Evolutionary conservation across 1,140 invertebrate genomes (phyloP), one percentile per base, ranked within the genome.

Genomic region (Atopsyche davidsoni): DNA sequence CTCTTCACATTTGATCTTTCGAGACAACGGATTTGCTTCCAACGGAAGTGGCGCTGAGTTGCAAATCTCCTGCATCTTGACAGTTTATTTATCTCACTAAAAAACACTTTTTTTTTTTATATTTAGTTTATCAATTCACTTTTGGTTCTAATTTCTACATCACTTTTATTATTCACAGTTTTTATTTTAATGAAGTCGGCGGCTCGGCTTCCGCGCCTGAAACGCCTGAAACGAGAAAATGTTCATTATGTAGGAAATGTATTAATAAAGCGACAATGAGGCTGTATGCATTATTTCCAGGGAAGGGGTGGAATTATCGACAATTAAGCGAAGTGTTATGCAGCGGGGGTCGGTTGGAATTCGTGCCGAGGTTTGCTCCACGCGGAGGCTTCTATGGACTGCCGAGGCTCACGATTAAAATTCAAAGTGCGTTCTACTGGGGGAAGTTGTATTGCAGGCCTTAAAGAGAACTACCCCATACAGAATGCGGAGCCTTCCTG

Each of bases 1-100:
- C 53, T 74, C 72, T 68, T 74, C 70, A 64, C 72, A 74, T 70
- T 74, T 74, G 68, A 74, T 74, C 56, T 72, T 74, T 52, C 71
- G 64, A 38, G 70, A 67, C 51, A 74, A 60, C 16, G 70, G 70
- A 60, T 71, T 72, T 63, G 62, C 67, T 59, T 74, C 70, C 49
- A 74, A 66, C 53, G 70, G 71, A 65, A 74, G 60, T 52, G 67
- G 65, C 46, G 67, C 64, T 57, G 67, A 68, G 64, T 71, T 74
- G 69, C 72, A 74, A 62, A 74, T 73, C 62, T 74, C 72, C 68
- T 74, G 72, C 72, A 74, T 74, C 10, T 35, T 51, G 18, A 46
- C 23, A 23, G n/a, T 39, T 10, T 17, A 17, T 16, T 2, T 17
- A 39, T 17, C 36, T 39, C 4, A 16, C 11, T 17, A 39, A 17